Base-by-base conservation (phyloP, 2,888 invertebrate species). In the Germaria angustata region DNA sequence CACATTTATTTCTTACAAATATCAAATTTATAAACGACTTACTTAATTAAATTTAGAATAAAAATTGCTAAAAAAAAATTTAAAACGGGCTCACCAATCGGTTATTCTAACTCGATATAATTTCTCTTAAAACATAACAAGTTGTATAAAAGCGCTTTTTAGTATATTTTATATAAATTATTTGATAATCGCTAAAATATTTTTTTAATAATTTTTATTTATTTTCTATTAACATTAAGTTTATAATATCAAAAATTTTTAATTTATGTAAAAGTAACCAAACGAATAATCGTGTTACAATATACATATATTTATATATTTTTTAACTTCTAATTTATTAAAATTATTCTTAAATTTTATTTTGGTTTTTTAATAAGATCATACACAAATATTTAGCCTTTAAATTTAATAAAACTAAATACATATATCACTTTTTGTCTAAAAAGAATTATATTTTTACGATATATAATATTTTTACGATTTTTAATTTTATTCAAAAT, bases 351-450 rank as follows among this genome's bases (percentile, higher is more conserved):
- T 20, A 9, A 2, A 2, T 46, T 44, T 17, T 41, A 7, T 15
- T n/a, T 39, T 7, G 2, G 15, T 41, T 46, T 6, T 46, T 46
- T 17, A 46, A 1, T 46, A 46, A 20, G 6, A 15, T 17, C 44
- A 17, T 44, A 17, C 15, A 44, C 44, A 44, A 4, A 20, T 20
- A 55, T 32, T 32, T 32, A 9, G 28, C 15, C 17, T 15, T 55
- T n/a, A 32, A 32, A 32, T 15, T 55, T 59, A 15, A 17, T 34
- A 15, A 17, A 17, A 55, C 32, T 17, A 55, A 34, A 32, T 39
- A 22, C n/a, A n/a, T n/a, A 5, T 61, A 41, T 61, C 59, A 61
- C 59, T 61, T 32, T 22, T 39, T 28, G 39, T 59, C 13, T 22
- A 59, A 61, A 61, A 61, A 24, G 11, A 46, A 46, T 36, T 20